Percentiles rank a stretch among this genome's conserved stretches.
Conservation (phyloP, 2,113 vertebrate genomes). For the Hippolais icterina region DNA sequence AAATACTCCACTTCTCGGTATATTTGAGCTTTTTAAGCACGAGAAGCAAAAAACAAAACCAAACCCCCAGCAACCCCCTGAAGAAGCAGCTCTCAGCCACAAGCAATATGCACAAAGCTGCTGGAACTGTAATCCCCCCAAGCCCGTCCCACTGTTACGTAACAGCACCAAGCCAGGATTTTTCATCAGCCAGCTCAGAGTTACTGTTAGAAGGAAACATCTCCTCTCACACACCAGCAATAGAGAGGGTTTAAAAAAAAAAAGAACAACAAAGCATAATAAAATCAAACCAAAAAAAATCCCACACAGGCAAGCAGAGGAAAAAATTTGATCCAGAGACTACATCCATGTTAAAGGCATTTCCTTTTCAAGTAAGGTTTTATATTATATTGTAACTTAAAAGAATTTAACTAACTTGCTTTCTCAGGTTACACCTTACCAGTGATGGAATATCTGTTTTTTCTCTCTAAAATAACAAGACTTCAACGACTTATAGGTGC, state of each 20-base stretch:
- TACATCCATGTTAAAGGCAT: neutral
- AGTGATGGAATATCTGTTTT: neutral
- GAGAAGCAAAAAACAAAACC: neutral
- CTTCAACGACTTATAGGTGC: neutral
- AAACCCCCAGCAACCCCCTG: neutral
- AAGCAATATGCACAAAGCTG: neutral
- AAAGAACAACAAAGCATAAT: neutral
- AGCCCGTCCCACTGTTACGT: neutral
- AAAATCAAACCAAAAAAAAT: neutral
- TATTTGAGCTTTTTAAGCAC: neutral
- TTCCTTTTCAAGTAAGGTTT: neutral
- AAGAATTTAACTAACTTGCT: neutral
- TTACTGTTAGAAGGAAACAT: neutral
- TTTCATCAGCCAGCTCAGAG: neutral
- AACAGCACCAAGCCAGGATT: neutral
- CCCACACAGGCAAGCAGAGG: neutral
- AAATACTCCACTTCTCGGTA: neutral
- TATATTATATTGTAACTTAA: neutral
- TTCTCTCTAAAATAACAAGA: neutral
- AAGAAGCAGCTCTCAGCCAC: neutral
- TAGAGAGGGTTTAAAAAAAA: neutral
- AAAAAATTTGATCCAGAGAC: neutral
- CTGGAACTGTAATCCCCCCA: neutral
- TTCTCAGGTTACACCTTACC: neutral
- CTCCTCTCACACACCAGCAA: neutral